Evolutionary conservation across 1,140 invertebrate genomes (phyloP).

Genomic region (Nixonia krombeini): DNA sequence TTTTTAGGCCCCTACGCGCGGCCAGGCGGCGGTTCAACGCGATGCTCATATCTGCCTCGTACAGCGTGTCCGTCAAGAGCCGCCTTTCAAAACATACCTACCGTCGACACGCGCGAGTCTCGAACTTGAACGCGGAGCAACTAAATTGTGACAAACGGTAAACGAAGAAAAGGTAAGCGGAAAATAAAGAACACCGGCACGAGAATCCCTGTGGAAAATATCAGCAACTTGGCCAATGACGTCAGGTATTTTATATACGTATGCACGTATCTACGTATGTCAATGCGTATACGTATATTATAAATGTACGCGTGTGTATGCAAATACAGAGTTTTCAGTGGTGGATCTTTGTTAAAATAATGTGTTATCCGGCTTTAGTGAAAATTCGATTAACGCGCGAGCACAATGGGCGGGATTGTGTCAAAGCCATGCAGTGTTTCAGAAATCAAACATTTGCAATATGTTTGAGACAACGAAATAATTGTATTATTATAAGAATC

Average conservation of each 20-base stretch:
- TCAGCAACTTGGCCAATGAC: conserved; percentile 41
- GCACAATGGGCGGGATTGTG: too few relatives aligned
- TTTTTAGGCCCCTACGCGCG: conserved; percentile 70
- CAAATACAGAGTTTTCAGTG: background rate
- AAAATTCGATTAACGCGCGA: too few relatives aligned
- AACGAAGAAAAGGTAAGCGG: background rate
- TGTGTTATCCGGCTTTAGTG: too few relatives aligned
- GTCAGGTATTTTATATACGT: conserved; percentile 49
- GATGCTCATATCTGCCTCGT: conserved; percentile 68
- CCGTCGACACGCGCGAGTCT: conserved; percentile 35
- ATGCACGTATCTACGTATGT: background rate
- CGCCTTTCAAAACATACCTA: conserved; percentile 54
- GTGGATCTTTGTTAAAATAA: background rate
- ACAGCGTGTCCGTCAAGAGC: conserved; percentile 49
- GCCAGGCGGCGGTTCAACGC: conserved; percentile 57
- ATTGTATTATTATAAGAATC: too few relatives aligned
- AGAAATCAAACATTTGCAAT: too few relatives aligned
- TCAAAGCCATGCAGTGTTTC: too few relatives aligned
- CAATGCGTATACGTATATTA: background rate
- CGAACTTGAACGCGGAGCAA: background rate
- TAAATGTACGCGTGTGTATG: background rate
- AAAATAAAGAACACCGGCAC: background rate
- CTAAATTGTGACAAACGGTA: background rate
- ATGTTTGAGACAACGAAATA: too few relatives aligned
- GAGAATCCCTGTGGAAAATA: background rate